Evolutionary conservation across 64 coral and sea anemone species (phyloP), one percentile per base, ranked within the genome.

Genomic region (Stichodactyla mertensii): DNA sequence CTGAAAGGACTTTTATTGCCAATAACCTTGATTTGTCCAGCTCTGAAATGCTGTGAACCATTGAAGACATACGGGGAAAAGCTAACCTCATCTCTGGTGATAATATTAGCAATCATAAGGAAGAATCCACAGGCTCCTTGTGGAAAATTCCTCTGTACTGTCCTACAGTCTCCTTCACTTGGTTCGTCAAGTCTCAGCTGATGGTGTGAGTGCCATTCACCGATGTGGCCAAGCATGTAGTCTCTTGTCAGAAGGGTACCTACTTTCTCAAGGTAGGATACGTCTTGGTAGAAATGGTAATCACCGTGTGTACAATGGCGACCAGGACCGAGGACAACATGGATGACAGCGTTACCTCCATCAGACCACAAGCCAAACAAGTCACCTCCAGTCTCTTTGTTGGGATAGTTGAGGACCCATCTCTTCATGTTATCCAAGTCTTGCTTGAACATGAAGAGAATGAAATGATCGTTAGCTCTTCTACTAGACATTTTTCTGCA

Each of bases 61-160:
- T 83, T 93, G 59, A 89, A 93, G 67, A 93, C 61, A 59, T 89
- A 89, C 1, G 92, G 87, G 20, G 83, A 86, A 9, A 93, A 14
- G 15, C 24, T 51, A 6, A 92, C 91, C 6, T 79, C 5, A 0
- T 52, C 53, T 20, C 31, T 51, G 15, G n/a, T 10, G 7, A 55
- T 57, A 23, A 93, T 89, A 56, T 93, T 93, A 6, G 83, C 92
- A 52, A 93, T 93, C n/a, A 93, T 93, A 12, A 93, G 77, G 51
- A 93, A 71, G 53, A 93, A 93, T 16, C 87, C 87, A 7, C 60
- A 82, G 20, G 84, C n/a, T 16, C 87, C 92, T 61, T 85, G 15
- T 19, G 92, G 92, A 58, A 86, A 93, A 83, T 93, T 89, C 7
- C 77, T 78, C 23, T 86, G n/a, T 19, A 93, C 71, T 31, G 92